Evolutionary conservation across 2,797 vertebrate species (phyloP).

Genomic region (Hypotaenidia philippensis): DNA sequence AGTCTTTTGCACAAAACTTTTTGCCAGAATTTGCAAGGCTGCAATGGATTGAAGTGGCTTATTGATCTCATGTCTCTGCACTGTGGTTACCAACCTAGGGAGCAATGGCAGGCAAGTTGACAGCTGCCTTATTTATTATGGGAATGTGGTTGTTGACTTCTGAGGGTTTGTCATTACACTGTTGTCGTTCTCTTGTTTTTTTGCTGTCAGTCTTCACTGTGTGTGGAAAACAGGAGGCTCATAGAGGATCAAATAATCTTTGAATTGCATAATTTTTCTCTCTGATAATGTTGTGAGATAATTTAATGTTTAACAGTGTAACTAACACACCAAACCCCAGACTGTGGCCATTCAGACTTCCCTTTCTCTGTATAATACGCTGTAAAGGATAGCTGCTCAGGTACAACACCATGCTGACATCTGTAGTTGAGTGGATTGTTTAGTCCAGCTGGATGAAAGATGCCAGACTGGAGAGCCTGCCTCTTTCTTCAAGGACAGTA

Average conservation of each 20-base stretch:
- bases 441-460: background rate
- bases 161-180: background rate
- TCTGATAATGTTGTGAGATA: background rate
- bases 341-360: background rate
- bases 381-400: background rate
- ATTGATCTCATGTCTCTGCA: background rate
- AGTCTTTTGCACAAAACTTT: background rate
- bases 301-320: background rate
- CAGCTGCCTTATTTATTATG: background rate
- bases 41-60: background rate
- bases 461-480: background rate
- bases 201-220: background rate
- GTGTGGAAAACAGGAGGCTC: background rate
- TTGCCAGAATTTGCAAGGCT: background rate
- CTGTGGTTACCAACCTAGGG: background rate
- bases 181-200: background rate
- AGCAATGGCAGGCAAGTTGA: background rate
- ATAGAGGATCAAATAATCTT: background rate
- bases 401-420: background rate
- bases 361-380: rapidly evolving
- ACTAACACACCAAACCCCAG: background rate
- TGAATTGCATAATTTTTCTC: background rate
- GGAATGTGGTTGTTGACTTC: background rate
- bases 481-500: background rate
- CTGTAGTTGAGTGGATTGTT: background rate